Conservation (phyloP, 2,888 invertebrate species). For the Craniophora ligustri region DNA sequence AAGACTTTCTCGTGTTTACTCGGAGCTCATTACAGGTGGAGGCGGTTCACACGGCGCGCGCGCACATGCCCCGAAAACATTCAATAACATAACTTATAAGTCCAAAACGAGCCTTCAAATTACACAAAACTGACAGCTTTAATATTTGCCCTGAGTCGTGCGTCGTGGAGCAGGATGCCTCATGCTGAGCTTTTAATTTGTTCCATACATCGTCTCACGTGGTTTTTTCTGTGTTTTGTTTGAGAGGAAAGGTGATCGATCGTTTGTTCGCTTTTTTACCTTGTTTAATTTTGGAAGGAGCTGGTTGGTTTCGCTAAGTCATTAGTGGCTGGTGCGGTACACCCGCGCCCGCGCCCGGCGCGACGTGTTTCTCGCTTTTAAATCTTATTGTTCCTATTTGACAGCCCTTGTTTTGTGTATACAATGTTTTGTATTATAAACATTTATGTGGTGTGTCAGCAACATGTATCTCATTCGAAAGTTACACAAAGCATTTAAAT, state of each 20-base stretch:
- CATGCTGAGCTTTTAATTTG: constrained; percentile 88
- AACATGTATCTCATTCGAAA: constrained; percentile 22
- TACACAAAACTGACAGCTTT: constrained; percentile 87
- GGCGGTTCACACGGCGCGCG: constrained; percentile 69
- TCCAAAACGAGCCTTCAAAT: constrained; percentile 84
- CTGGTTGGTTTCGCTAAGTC: constrained; percentile 84
- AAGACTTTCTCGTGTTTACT: constrained; percentile 66
- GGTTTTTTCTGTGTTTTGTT: constrained; percentile 85
- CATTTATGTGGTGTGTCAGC: constrained; percentile 35
- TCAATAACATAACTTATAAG: constrained; percentile 86
- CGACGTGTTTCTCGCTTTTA: constrained; percentile 66
- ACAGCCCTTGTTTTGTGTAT: constrained; percentile 65
- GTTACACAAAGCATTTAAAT: constrained; percentile 14
- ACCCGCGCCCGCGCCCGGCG: constrained; percentile 34
- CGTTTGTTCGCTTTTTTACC: constrained; percentile 84
- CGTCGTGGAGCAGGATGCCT: constrained; percentile 72
- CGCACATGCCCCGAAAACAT: constrained; percentile 75
- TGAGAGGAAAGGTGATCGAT: constrained; percentile 83
- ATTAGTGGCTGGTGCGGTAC: constrained; percentile 77
- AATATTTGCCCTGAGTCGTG: constrained; percentile 84
- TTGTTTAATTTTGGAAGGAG: constrained; percentile 86
- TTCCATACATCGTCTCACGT: constrained; percentile 85
- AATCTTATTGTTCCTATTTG: constrained; percentile 70
- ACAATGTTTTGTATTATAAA: constrained; percentile 48
- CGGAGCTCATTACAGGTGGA: constrained; percentile 67